Evolutionary conservation across 2,888 invertebrate genomes (phyloP), one percentile per base, ranked within the genome.

Genomic region (Lissonota sp.): DNA sequence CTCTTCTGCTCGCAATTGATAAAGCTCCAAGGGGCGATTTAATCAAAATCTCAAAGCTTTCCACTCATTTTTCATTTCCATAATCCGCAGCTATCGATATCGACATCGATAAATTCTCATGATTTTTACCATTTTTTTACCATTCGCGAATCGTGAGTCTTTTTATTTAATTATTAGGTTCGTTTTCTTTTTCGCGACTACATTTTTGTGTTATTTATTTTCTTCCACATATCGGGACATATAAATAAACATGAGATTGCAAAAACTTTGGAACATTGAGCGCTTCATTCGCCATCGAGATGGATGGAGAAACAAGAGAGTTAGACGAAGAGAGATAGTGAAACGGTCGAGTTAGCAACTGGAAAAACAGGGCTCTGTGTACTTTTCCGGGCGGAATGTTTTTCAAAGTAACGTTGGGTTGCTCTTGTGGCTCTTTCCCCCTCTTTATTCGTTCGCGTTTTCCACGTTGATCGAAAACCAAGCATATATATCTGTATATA

Each of bases 361-460:
- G 81, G 81, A 74, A 82, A 79, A 83, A 79, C 81, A 83, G 64
- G 40, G 49, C 58, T 67, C 62, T 82, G 79, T 82, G 79, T 82
- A 82, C 73, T 72, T 79, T 82, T 82, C 57, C 76, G 58, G 58
- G 62, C 63, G 82, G 79, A 79, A 82, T 79, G 73, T 82, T 79
- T 82, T 79, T 64, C 75, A 67, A 82, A 79, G 79, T 76, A 79
- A 79, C 79, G 79, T 76, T 66, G 60, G 42, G 44, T 39, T 67
- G 64, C 67, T 67, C 67, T 67, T 62, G 72, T 39, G 62, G 72
- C 62, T 63, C 77, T 62, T 62, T 40, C 55, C 51, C 66, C 44
- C 64, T n/a, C 44, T 4, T 39, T 14, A 46, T n/a, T 55, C 42
- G 16, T 37, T 67, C 42, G 60, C 39, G 62, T 67, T 67, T 71